Evolutionary conservation across 1,140 invertebrate species (phyloP).

Genomic region (Eufriesea mexicana): DNA sequence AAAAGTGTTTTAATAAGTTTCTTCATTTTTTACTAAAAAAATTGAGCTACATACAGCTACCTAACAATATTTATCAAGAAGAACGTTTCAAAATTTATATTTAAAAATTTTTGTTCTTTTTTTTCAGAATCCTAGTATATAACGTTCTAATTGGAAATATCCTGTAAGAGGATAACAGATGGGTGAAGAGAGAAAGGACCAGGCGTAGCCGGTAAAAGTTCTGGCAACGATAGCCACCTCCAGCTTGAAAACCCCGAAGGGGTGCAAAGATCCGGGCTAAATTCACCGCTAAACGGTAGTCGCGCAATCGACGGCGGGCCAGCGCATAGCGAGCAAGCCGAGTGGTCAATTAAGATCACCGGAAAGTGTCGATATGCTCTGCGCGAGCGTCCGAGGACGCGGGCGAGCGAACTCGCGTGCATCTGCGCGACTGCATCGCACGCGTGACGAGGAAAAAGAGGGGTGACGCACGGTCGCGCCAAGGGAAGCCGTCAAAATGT

Average conservation of each 20-base stretch:
- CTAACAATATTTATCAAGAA: not conserved
- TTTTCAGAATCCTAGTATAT: not conserved
- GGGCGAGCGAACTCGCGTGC: conserved; percentile 61
- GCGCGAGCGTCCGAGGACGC: conserved; percentile 59
- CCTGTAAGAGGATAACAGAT: too few species aligned
- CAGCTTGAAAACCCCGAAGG: not conserved
- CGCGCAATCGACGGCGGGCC: conserved; percentile 57
- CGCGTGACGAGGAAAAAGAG: conserved; percentile 25
- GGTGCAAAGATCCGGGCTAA: conserved; percentile 42
- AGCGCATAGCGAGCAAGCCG: conserved; percentile 46
- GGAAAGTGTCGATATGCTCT: conserved; percentile 63
- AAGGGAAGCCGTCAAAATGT: conserved; percentile 70
- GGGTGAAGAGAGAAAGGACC: not conserved
- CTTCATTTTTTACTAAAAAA: not conserved
- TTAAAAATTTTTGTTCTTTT: not conserved
- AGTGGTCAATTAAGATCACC: conserved; percentile 68
- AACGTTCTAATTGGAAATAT: not conserved
- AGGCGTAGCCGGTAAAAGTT: conserved; percentile 1
- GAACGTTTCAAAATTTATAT: not conserved
- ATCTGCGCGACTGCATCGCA: conserved; percentile 66
- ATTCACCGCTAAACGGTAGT: conserved; percentile 54
- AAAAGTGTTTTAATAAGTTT: too few species aligned
- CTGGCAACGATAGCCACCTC: conserved; percentile 14
- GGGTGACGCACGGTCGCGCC: conserved; percentile 55
- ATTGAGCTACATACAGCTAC: not conserved